phyloP scores from a whole-genome alignment of 2,797 vertebrate genomes.

The Protonibea diacanthus region DNA sequence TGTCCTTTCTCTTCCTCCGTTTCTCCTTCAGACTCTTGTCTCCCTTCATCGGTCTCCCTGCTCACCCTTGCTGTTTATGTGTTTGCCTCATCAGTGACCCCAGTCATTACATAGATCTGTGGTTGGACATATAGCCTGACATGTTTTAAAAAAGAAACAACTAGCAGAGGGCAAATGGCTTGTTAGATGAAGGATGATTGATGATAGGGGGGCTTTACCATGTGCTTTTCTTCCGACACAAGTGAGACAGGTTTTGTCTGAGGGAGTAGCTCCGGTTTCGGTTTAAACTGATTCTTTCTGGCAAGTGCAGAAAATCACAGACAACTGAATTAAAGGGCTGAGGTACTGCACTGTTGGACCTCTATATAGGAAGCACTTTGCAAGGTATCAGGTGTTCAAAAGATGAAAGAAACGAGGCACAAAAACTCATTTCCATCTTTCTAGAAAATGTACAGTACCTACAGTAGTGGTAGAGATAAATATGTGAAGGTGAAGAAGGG shows the following conservation, averaged over 20 bases:
- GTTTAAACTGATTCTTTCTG: slow-evolving; percentile 16
- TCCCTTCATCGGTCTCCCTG: slow-evolving; percentile 31
- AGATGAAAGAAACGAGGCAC: slow-evolving; percentile 11
- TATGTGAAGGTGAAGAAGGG: slow-evolving; percentile 1
- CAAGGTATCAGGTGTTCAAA: slow-evolving; percentile 34
- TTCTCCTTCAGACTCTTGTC: slow-evolving; percentile 34
- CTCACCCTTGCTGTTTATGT: slow-evolving; percentile 12
- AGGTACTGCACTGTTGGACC: slow-evolving; percentile 4
- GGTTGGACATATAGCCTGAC: slow-evolving; percentile 49
- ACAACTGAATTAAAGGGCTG: slow-evolving; percentile 24
- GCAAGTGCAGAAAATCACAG: slow-evolving; percentile 31
- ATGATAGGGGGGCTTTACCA: slow-evolving; percentile 7
- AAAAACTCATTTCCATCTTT: slow-evolving; percentile 15
- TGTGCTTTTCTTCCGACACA: neutral
- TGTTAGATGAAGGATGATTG: slow-evolving; percentile 19
- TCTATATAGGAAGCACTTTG: slow-evolving; percentile 21
- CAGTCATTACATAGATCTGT: slow-evolving; percentile 60
- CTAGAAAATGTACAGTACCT: slow-evolving; percentile 13
- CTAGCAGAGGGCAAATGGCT: slow-evolving; percentile 35
- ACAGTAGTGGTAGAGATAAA: neutral
- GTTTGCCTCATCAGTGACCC: slow-evolving; percentile 54
- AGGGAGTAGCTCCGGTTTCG: slow-evolving; percentile 22
- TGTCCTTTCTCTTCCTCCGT: neutral
- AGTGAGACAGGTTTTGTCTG: slow-evolving; percentile 5
- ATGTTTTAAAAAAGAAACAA: slow-evolving; percentile 57